These are phyloP conservation scores for Orussus abietinus DNA, from an alignment of 1,140 invertebrate genomes.

Conservation along the genomic window DNA sequence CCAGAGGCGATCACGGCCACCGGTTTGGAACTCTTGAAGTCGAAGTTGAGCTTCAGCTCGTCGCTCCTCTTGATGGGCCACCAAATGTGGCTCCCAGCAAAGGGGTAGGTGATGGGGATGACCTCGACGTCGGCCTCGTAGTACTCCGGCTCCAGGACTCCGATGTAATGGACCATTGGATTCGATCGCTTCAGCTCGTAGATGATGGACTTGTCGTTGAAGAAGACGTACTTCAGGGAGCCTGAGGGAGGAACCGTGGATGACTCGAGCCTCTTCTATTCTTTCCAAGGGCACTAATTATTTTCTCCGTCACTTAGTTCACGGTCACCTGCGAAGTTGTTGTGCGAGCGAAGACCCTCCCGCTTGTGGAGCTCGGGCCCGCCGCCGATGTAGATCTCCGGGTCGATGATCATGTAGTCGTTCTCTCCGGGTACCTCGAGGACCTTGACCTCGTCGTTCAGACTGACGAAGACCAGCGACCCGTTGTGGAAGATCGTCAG, in stretches of 20 bases:
- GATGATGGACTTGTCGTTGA: slow-evolving; percentile 86
- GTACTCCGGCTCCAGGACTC: slow-evolving; percentile 77
- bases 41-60: slow-evolving; percentile 76
- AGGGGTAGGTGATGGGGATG: slow-evolving; percentile 89
- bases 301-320: slow-evolving; percentile 1
- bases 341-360: slow-evolving; percentile 67
- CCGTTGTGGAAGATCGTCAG: slow-evolving; percentile 80
- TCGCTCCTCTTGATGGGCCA: slow-evolving; percentile 70
- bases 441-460: slow-evolving; percentile 67
- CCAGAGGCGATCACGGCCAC: slow-evolving; percentile 82
- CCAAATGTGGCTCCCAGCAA: slow-evolving; percentile 82
- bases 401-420: slow-evolving; percentile 84
- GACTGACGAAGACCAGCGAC: slow-evolving; percentile 65
- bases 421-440: slow-evolving; percentile 69
- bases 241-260: no score
- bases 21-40: slow-evolving; percentile 82
- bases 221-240: slow-evolving; percentile 87
- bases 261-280: no score
- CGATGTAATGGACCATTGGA: slow-evolving; percentile 78
- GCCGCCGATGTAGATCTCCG: slow-evolving; percentile 87
- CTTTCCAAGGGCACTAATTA: no score
- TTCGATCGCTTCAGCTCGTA: slow-evolving; percentile 79
- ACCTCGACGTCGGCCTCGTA: slow-evolving; percentile 79
- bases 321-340: slow-evolving; percentile 60
- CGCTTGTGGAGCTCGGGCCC: slow-evolving; percentile 76